These are phyloP conservation scores for Trinorchestia longiramus DNA, from an alignment of 1,140 invertebrate species.

Conservation along the genomic window DNA sequence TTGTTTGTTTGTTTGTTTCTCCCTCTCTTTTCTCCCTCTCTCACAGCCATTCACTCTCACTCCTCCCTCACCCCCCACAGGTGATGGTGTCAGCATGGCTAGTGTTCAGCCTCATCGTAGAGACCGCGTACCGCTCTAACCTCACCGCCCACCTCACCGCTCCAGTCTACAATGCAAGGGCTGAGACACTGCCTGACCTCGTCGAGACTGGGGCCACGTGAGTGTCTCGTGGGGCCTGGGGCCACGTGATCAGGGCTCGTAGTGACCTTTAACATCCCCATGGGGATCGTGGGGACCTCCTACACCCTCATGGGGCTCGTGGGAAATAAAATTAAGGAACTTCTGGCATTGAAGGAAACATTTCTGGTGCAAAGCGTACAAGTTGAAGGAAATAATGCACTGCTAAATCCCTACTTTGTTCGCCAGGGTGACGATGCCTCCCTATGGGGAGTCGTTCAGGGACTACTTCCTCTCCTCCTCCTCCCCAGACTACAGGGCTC, in stretches of 20 bases:
- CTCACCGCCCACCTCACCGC: conserved; percentile 53
- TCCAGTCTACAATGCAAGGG: conserved; percentile 15
- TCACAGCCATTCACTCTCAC: too few relatives aligned
- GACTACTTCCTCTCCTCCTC: conserved; percentile 1
- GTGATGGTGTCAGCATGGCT: conserved; percentile 50
- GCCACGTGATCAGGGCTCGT: neutral
- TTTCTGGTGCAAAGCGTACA: neutral
- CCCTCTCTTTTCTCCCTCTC: too few relatives aligned
- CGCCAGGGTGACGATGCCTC: conserved; percentile 23
- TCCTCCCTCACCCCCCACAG: neutral
- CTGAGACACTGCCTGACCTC: conserved; percentile 48
- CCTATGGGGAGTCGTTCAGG: neutral
- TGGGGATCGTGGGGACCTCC: too few relatives aligned
- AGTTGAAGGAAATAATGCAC: neutral
- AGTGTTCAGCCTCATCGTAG: neutral
- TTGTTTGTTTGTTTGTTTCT: too few relatives aligned
- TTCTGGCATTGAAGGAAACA: neutral
- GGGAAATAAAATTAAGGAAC: too few relatives aligned
- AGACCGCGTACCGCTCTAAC: conserved; percentile 33
- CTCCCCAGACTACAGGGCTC: neutral
- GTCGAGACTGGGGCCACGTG: conserved; percentile 32
- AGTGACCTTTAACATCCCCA: too few relatives aligned
- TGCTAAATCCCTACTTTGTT: too few relatives aligned
- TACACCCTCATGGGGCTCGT: too few relatives aligned
- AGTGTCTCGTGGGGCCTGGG: neutral